Conservation (phyloP, 2,888 invertebrate genomes). For the Nezara viridula region DNA sequence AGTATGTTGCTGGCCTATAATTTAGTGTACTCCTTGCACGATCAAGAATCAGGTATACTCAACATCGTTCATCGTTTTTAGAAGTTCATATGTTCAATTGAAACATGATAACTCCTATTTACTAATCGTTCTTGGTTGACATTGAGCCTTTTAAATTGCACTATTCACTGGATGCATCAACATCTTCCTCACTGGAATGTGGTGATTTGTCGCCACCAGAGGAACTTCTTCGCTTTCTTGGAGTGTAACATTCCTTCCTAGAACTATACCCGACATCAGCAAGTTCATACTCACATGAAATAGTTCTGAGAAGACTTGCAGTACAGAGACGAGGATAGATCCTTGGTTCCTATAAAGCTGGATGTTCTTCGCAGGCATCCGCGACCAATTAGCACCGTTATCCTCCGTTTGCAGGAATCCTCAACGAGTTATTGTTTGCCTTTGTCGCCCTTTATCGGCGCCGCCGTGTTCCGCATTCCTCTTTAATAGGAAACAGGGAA, state of each 20-base stretch:
- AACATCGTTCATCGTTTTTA: too few species aligned
- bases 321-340: neutral
- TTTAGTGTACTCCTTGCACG: neutral
- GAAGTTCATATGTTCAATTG: neutral
- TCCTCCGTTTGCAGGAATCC: neutral
- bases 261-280: neutral
- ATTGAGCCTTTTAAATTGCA: neutral
- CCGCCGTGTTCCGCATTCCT: neutral
- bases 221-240: neutral
- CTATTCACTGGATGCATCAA: neutral
- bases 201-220: neutral
- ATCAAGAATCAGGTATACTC: neutral
- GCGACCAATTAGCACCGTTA: neutral
- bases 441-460: neutral
- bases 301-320: neutral
- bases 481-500: neutral
- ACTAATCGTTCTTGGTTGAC: neutral
- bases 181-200: neutral
- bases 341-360: neutral
- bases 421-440: conserved; percentile 2
- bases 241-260: neutral
- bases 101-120: neutral
- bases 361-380: neutral
- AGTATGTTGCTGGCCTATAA: too few species aligned
- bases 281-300: conserved; percentile 8